Evolutionary conservation across 2,113 vertebrate genomes (phyloP).

Genomic region (Emydocephalus ijimae): DNA sequence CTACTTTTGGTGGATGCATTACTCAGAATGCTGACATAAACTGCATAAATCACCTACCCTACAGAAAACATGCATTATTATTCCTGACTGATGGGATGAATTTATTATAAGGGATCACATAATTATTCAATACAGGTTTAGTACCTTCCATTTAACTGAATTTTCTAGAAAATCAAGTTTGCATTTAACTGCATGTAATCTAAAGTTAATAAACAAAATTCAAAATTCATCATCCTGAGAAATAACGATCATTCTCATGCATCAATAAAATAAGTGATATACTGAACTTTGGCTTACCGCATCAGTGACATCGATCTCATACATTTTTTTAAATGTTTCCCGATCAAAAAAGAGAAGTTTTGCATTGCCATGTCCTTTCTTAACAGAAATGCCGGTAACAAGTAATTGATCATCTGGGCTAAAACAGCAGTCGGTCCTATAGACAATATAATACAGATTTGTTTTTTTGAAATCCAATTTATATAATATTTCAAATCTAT

Average conservation of each 20-base stretch:
- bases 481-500: not conserved
- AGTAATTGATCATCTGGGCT: slow-evolving; percentile 94
- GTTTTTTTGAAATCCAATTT: not conserved
- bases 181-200: not conserved
- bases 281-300: slow-evolving; percentile 66
- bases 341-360: slow-evolving; percentile 89
- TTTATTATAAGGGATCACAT: not conserved
- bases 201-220: not conserved
- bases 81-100: not conserved
- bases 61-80: not conserved
- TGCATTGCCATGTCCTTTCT: slow-evolving; percentile 84
- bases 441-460: slow-evolving; percentile 15
- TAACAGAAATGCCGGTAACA: slow-evolving; percentile 90
- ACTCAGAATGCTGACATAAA: not conserved
- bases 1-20: no score
- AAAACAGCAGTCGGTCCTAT: slow-evolving; percentile 95
- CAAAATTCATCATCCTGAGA: not conserved
- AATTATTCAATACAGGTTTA: not conserved
- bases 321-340: slow-evolving; percentile 81
- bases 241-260: not conserved
- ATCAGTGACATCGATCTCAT: slow-evolving; percentile 90
- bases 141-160: not conserved
- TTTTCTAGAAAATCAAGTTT: not conserved
- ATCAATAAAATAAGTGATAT: slow-evolving; percentile 1
- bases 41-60: no score